Evolutionary conservation across 2,113 vertebrate species (phyloP).

Genomic region (Rhea americana): DNA sequence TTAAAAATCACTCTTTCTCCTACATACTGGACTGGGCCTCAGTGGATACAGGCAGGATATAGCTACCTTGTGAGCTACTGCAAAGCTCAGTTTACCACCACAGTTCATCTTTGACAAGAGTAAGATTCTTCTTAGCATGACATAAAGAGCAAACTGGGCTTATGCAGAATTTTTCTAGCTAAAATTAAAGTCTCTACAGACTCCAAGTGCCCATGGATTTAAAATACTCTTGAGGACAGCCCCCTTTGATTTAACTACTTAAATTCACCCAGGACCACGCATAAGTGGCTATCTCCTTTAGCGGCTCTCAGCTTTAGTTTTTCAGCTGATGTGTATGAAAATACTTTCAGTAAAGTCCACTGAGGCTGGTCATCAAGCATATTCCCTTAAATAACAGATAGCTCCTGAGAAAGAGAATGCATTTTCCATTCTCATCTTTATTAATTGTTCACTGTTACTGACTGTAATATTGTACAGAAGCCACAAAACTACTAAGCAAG

Average conservation of each 20-base stretch:
- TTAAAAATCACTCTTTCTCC: neutral
- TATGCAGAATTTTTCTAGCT: neutral
- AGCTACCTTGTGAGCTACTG: neutral
- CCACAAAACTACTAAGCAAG: neutral
- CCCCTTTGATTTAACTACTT: neutral
- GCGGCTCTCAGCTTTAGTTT: neutral
- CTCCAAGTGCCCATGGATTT: neutral
- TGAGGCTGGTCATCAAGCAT: neutral
- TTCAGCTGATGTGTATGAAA: neutral
- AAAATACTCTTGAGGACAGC: neutral
- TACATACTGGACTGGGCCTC: neutral
- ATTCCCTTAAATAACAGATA: neutral
- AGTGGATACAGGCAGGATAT: neutral
- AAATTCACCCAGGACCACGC: neutral
- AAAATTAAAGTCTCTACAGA: neutral
- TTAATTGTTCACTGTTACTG: neutral
- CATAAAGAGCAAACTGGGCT: neutral
- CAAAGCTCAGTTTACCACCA: neutral
- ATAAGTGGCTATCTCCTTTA: neutral
- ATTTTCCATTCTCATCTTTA: conserved; percentile 4
- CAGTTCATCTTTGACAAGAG: neutral
- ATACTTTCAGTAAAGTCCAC: neutral
- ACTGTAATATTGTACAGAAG: neutral
- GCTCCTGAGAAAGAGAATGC: neutral
- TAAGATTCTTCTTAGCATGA: neutral